Evolutionary conservation across 2,797 vertebrate species (phyloP).

Genomic region (Esox lucius): DNA sequence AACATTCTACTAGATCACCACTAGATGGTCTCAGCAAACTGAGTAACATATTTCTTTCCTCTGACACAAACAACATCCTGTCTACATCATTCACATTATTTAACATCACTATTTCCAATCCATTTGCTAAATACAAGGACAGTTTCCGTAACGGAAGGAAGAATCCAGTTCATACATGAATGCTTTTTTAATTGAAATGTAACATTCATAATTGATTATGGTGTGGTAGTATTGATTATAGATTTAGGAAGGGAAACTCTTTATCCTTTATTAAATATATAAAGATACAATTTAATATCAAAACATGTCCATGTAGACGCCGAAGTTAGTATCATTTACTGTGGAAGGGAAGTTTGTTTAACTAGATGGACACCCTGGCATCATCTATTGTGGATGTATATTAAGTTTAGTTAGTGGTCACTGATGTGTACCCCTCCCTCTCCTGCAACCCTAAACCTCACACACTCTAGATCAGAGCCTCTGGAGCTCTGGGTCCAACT

Average conservation of each 20-base stretch:
- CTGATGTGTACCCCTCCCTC: no score
- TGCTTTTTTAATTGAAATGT: neutral
- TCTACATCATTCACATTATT: neutral
- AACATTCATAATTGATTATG: no score
- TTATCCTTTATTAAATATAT: neutral
- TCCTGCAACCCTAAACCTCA: no score
- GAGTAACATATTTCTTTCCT: neutral
- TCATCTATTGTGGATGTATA: no score
- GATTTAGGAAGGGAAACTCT: neutral
- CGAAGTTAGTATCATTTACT: neutral
- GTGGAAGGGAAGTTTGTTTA: constrained; percentile 45
- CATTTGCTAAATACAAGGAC: neutral
- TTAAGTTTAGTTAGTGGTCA: no score
- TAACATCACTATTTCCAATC: neutral
- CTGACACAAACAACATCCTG: neutral
- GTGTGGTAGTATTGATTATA: neutral
- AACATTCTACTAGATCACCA: neutral
- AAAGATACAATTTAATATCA: neutral
- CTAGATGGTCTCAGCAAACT: neutral
- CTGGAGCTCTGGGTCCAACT: no score
- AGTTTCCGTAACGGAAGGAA: neutral
- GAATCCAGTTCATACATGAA: neutral
- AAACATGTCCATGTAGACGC: neutral
- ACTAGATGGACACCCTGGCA: neutral
- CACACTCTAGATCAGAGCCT: no score